Percentiles rank a stretch among this genome's conserved stretches.
These are phyloP conservation scores for Cinara cedri DNA, from an alignment of 2,888 invertebrate genomes.

Conservation along the genomic window DNA sequence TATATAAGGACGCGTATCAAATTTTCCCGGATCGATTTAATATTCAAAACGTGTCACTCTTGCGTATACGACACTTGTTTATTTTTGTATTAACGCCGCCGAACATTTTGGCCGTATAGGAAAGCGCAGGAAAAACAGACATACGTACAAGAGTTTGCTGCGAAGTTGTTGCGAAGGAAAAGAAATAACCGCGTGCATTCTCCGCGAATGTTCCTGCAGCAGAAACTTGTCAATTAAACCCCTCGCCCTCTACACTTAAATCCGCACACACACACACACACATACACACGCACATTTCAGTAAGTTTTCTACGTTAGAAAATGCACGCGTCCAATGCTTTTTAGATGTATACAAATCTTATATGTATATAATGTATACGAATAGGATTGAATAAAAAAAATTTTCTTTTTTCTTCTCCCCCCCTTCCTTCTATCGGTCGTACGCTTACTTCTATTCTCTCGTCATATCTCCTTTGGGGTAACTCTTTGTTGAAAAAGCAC, in stretches of 20 bases:
- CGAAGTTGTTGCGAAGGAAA: constrained; percentile 25
- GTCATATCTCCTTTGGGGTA: constrained; percentile 32
- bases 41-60: constrained; percentile 40
- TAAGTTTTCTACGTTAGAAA: constrained; percentile 41
- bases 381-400: constrained; percentile 24
- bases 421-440: no score
- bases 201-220: constrained; percentile 22
- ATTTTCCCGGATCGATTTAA: constrained; percentile 36
- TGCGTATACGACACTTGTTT: constrained; percentile 39
- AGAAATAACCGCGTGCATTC: constrained; percentile 39
- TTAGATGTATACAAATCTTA: not conserved
- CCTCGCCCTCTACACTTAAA: not conserved
- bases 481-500: constrained; percentile 55
- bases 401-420: no score
- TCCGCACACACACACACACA: not conserved
- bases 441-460: not conserved
- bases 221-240: constrained; percentile 52
- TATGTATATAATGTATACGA: not conserved
- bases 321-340: constrained; percentile 26
- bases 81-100: constrained; percentile 35
- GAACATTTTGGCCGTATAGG: constrained; percentile 12
- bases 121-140: not conserved
- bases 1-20: no score
- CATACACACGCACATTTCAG: not conserved
- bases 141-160: constrained; percentile 2